Percentiles rank a stretch among this genome's conserved stretches.
Conservation (phyloP, 2,113 vertebrate genomes). For the Physeter macrocephalus region DNA sequence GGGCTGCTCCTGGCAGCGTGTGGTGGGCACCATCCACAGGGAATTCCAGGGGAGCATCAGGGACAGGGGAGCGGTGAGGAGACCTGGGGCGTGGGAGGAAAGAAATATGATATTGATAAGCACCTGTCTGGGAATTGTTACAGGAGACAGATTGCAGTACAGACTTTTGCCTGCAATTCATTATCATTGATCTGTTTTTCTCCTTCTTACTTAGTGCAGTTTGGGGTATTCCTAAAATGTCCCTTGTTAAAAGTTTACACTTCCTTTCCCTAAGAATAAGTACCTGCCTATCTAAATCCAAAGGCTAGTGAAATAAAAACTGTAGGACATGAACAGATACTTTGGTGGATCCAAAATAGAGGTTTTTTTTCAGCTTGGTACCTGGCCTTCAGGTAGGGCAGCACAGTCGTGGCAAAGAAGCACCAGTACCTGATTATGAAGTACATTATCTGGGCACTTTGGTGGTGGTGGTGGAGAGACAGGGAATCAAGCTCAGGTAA, state of each 20-base stretch:
- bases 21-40: neutral
- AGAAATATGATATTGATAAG: neutral
- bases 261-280: constrained; percentile 1
- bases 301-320: neutral
- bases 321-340: neutral
- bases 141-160: neutral
- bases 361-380: neutral
- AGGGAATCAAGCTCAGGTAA: neutral
- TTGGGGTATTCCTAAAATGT: neutral
- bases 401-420: neutral
- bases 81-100: neutral
- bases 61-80: neutral
- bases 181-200: neutral
- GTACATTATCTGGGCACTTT: neutral
- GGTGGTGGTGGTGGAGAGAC: neutral
- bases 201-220: neutral
- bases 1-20: constrained; percentile 44
- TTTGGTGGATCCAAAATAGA: neutral
- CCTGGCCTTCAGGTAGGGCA: neutral
- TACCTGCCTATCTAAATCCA: neutral
- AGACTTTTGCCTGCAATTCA: neutral
- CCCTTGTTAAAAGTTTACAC: neutral
- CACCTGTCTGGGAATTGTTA: neutral
- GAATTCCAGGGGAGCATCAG: neutral
- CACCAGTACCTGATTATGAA: neutral